Percentiles rank a stretch among this genome's conserved stretches.
Evolutionary conservation across 2,888 invertebrate species (phyloP).

Genomic region (Dorcus hopei): DNA sequence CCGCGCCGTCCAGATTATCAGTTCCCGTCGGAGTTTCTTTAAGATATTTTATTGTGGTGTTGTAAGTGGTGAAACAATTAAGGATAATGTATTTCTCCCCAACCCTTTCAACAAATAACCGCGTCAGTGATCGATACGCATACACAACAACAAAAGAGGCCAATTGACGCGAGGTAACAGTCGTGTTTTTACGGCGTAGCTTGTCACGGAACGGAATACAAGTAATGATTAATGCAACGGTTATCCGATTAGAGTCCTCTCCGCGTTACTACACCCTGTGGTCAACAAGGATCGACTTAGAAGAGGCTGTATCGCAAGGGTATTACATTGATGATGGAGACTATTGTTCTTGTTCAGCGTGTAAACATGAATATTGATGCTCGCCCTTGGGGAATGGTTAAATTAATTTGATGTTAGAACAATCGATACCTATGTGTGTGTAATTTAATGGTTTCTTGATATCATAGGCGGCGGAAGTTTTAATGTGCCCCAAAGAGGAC

Average conservation of each 20-base stretch:
- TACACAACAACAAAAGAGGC: too few relatives aligned
- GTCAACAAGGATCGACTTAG: conserved; percentile 6
- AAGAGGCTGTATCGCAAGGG: background rate
- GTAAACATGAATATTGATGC: background rate
- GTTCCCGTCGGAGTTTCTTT: too few relatives aligned
- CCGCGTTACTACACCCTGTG: background rate
- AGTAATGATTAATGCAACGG: conserved; percentile 10
- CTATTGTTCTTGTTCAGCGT: conserved; percentile 6
- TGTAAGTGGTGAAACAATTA: too few relatives aligned
- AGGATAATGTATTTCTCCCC: too few relatives aligned
- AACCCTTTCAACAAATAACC: too few relatives aligned
- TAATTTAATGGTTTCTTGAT: too few relatives aligned
- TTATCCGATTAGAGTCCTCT: conserved; percentile 6
- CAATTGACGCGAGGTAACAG: background rate
- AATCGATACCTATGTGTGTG: too few relatives aligned
- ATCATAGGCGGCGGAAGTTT: background rate
- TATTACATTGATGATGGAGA: conserved; percentile 6
- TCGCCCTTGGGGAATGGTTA: too few relatives aligned
- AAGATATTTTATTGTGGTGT: too few relatives aligned
- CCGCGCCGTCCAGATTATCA: too few relatives aligned
- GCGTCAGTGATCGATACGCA: too few relatives aligned
- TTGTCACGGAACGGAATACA: conserved; percentile 1
- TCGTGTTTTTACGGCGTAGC: conserved; percentile 1
- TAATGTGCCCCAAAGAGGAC: background rate
- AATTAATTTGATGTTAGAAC: too few relatives aligned